phyloP scores from a whole-genome alignment of 2,113 vertebrate genomes.

The Mesocricetus auratus region DNA sequence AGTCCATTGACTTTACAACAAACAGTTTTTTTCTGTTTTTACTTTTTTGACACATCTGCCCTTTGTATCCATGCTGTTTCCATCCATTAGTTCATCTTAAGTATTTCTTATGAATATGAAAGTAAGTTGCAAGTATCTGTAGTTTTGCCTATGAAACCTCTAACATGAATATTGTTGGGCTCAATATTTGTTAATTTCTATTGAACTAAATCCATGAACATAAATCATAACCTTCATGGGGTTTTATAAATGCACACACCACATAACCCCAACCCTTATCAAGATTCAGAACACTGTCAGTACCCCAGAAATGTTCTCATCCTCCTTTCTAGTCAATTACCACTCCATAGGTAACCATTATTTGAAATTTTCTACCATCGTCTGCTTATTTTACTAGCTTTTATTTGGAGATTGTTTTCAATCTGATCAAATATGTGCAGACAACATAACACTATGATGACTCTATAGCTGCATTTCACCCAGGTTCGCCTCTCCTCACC shows the following conservation, averaged over 20 bases:
- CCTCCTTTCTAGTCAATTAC: background rate
- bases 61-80: background rate
- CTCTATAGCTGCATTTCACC: background rate
- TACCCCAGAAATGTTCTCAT: background rate
- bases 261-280: background rate
- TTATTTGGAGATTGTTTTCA: conserved; percentile 37
- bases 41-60: background rate
- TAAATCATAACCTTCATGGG: background rate
- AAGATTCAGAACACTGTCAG: background rate
- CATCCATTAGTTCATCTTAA: background rate
- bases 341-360: background rate
- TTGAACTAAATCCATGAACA: background rate
- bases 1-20: background rate
- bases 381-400: background rate
- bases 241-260: background rate
- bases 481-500: background rate
- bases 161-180: background rate
- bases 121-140: background rate
- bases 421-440: background rate
- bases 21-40: background rate
- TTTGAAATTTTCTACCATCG: background rate
- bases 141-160: background rate
- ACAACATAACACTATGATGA: background rate
- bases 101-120: background rate
- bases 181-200: conserved; percentile 24